phyloP scores from a whole-genome alignment of 2,888 invertebrate species.

The Eledona agricola region DNA sequence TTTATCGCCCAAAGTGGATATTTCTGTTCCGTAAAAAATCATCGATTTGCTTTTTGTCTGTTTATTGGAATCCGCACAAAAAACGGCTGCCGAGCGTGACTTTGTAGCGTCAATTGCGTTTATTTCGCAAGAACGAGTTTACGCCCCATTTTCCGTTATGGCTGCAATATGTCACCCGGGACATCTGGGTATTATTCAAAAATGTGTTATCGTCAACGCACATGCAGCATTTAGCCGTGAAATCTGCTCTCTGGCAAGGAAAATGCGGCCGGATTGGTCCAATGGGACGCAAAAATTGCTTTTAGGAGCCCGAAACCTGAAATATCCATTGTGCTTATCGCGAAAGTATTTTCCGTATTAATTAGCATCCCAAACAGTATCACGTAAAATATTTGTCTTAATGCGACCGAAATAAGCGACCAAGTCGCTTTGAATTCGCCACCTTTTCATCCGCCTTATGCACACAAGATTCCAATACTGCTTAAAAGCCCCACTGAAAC shows the following conservation, averaged over 20 bases:
- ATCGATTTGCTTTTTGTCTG: slow-evolving; percentile 11
- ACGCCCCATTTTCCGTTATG: slow-evolving; percentile 25
- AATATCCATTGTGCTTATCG: too few relatives aligned
- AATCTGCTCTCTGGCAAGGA: slow-evolving; percentile 14
- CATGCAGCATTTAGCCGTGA: slow-evolving; percentile 27
- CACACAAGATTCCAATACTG: slow-evolving; percentile 18
- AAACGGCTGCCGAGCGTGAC: slow-evolving; percentile 13
- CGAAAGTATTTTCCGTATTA: too few relatives aligned
- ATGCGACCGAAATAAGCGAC: slow-evolving; percentile 3
- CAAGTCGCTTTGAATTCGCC: slow-evolving; percentile 15
- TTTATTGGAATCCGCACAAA: slow-evolving; percentile 11
- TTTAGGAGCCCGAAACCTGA: neutral
- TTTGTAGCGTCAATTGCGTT: slow-evolving; percentile 24
- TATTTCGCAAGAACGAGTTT: slow-evolving; percentile 27
- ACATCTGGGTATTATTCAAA: slow-evolving; percentile 30
- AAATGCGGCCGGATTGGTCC: slow-evolving; percentile 5
- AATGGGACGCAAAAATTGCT: slow-evolving; percentile 8
- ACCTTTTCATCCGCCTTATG: slow-evolving; percentile 9
- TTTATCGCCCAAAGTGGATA: slow-evolving; percentile 23
- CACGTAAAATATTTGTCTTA: too few relatives aligned
- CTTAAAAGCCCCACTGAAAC: slow-evolving; percentile 22
- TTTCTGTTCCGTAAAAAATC: slow-evolving; percentile 16
- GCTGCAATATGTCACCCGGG: slow-evolving; percentile 38
- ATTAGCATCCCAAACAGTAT: too few relatives aligned
- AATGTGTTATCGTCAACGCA: slow-evolving; percentile 34